These are phyloP conservation scores for Nephrotoma flavescens DNA, from an alignment of 2,888 invertebrate species.

Conservation along the genomic window DNA sequence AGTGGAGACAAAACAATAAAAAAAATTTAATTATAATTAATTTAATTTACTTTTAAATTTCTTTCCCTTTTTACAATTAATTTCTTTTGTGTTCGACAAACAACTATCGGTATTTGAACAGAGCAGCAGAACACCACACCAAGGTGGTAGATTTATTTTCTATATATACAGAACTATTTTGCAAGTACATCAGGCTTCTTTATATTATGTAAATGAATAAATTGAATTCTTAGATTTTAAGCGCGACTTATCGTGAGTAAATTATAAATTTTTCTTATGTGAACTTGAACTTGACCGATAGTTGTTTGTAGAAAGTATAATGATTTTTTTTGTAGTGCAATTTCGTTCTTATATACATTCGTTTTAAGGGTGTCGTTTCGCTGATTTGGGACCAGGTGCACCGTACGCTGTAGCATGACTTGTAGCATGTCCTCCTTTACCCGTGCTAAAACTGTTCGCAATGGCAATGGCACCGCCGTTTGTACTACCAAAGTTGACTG, in stretches of 20 bases:
- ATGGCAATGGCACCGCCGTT: conserved; percentile 29
- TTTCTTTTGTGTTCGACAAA: neutral
- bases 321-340: neutral
- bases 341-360: neutral
- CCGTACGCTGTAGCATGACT: conserved; percentile 33
- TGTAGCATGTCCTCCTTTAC: conserved; percentile 30
- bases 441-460: conserved; percentile 31
- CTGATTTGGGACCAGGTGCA: conserved; percentile 20
- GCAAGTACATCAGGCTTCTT: neutral
- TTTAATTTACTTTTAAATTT: neutral
- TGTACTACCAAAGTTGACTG: conserved; percentile 29
- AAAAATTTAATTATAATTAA: neutral
- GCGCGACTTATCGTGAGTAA: neutral
- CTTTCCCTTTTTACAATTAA: neutral
- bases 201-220: neutral
- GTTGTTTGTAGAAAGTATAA: neutral
- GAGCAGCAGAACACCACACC: neutral
- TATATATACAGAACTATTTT: neutral
- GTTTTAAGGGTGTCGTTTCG: neutral
- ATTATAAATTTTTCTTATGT: neutral
- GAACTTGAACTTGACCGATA: neutral
- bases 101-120: neutral
- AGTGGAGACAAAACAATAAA: neutral
- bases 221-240: neutral
- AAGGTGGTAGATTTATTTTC: neutral